phyloP scores from a whole-genome alignment of 2,797 vertebrate genomes.

The Antennarius maculatus region DNA sequence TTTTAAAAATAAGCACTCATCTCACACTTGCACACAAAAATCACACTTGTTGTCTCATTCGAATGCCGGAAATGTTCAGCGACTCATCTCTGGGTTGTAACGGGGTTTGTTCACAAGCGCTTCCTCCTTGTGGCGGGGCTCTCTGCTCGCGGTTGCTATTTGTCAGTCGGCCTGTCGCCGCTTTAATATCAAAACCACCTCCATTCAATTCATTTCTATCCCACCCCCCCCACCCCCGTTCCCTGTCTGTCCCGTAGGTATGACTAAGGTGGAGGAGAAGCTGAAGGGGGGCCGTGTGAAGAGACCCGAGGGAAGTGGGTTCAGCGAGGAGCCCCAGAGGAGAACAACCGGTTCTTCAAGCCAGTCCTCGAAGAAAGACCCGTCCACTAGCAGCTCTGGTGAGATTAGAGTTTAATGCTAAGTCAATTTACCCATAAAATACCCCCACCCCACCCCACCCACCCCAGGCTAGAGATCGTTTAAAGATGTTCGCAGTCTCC shows the following conservation, averaged over 20 bases:
- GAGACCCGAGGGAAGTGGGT: conserved; percentile 81
- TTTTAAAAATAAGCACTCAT: conserved; percentile 38
- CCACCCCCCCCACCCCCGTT: not conserved
- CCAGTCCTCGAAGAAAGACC: conserved; percentile 82
- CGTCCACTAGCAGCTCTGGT: conserved; percentile 70
- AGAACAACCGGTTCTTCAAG: conserved; percentile 66
- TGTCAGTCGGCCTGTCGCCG: conserved; percentile 23
- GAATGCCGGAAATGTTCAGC: conserved; percentile 46
- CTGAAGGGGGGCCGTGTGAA: conserved; percentile 88
- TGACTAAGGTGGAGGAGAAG: conserved; percentile 95
- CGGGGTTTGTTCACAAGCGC: conserved; percentile 27
- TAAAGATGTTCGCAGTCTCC: no score
- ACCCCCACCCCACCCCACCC: no score
- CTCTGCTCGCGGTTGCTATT: conserved; percentile 2
- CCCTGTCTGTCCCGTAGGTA: conserved; percentile 77
- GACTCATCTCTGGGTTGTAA: conserved; percentile 40
- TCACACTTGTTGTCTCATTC: conserved; percentile 45
- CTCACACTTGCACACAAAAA: conserved; percentile 8
- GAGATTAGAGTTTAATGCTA: not conserved
- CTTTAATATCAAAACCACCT: conserved; percentile 27
- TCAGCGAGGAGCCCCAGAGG: conserved; percentile 85
- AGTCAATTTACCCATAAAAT: not conserved
- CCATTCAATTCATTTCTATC: conserved; percentile 19
- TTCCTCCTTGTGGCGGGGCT: conserved; percentile 31
- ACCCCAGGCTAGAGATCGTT: not conserved